These are phyloP conservation scores for Catamblyrhynchus diadema DNA, from an alignment of 2,797 vertebrate species.

Conservation along the genomic window DNA sequence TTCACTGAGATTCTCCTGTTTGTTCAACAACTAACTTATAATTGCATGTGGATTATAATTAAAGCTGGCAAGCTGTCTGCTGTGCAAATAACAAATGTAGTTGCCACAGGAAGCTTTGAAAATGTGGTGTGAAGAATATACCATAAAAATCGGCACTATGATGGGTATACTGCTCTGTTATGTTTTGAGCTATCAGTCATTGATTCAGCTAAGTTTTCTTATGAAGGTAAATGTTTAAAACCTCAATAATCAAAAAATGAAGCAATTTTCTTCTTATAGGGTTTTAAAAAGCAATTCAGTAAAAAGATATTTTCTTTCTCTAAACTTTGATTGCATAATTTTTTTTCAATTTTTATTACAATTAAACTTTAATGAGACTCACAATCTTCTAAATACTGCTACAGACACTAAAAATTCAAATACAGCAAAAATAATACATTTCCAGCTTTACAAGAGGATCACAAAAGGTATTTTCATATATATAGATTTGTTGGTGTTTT, in stretches of 20 bases:
- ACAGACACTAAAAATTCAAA: background rate
- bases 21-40: background rate
- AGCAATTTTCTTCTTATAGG: background rate
- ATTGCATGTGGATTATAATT: background rate
- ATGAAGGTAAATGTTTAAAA: background rate
- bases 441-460: background rate
- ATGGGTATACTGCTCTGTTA: background rate
- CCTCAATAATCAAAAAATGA: background rate
- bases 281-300: background rate
- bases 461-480: background rate
- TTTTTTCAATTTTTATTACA: background rate
- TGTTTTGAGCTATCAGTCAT: background rate
- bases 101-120: background rate
- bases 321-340: background rate
- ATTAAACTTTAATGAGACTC: background rate
- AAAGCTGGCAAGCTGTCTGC: background rate
- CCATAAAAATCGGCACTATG: background rate
- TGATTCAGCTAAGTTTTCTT: background rate
- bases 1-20: background rate
- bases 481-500: rapidly evolving
- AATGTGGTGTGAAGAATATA: background rate
- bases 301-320: background rate
- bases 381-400: background rate
- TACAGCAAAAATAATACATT: background rate
- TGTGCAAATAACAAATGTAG: background rate